These are phyloP conservation scores for Mixornis gularis DNA, from an alignment of 2,113 vertebrate genomes.

Conservation along the genomic window DNA sequence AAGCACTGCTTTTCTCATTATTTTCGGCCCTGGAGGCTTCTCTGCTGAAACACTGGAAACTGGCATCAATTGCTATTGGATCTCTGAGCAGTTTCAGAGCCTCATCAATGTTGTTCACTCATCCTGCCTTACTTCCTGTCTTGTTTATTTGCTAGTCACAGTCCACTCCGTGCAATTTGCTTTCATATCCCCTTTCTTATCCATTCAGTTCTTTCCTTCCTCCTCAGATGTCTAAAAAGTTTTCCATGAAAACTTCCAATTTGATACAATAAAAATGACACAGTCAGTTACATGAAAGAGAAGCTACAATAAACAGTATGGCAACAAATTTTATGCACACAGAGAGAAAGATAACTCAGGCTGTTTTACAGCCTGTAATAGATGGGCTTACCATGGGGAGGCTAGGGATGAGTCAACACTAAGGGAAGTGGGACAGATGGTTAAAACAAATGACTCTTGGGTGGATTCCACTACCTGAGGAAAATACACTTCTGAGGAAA, in stretches of 20 bases:
- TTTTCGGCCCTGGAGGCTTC: background rate
- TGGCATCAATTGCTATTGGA: background rate
- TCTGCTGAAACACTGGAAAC: background rate
- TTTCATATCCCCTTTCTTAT: background rate
- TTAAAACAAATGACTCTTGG: constrained; percentile 41
- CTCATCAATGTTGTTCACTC: background rate
- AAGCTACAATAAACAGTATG: background rate
- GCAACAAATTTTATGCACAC: background rate
- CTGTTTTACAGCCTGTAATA: constrained; percentile 20
- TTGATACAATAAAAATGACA: background rate
- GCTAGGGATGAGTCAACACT: constrained; percentile 29
- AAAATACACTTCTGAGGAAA: constrained; percentile 10
- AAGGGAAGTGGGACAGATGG: constrained; percentile 46
- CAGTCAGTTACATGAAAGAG: background rate
- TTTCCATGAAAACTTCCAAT: background rate
- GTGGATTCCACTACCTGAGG: constrained; percentile 22
- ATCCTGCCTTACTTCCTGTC: background rate
- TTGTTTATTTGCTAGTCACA: background rate
- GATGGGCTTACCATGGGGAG: constrained; percentile 13
- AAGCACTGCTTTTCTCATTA: background rate
- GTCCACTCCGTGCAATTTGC: background rate
- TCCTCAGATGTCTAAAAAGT: background rate
- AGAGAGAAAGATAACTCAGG: background rate
- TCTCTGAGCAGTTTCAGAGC: background rate
- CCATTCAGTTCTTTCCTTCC: background rate